phyloP scores from a whole-genome alignment of 2,888 invertebrate species.

The Epinotia brunnichana region DNA sequence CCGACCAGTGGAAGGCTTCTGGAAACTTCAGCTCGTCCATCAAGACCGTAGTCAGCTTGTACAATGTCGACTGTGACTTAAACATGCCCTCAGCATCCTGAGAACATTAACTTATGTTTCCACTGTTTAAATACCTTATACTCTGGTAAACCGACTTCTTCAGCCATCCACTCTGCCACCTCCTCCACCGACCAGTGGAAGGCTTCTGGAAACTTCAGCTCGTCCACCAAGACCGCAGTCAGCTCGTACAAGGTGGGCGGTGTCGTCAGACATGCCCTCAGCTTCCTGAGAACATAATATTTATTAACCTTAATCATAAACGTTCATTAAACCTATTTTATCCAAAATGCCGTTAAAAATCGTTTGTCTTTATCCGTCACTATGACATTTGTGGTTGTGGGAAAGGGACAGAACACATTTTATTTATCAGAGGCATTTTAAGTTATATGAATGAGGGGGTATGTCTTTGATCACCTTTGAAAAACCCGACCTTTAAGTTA shows the following conservation, averaged over 20 bases:
- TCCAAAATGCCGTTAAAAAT: too few relatives aligned
- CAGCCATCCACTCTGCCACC: conserved; percentile 80
- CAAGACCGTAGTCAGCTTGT: conserved; percentile 69
- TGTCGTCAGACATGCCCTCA: conserved; percentile 58
- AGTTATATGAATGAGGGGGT: too few relatives aligned
- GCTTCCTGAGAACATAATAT: conserved; percentile 55
- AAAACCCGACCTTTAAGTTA: too few relatives aligned
- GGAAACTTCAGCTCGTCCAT: conserved; percentile 73
- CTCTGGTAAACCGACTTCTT: conserved; percentile 73
- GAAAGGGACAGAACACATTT: too few relatives aligned
- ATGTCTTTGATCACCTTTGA: too few relatives aligned
- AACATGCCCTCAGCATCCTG: conserved; percentile 65
- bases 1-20: conserved; percentile 75
- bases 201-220: conserved; percentile 65
- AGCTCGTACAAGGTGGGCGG: conserved; percentile 74
- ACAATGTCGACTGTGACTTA: conserved; percentile 65
- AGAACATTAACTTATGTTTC: conserved; percentile 8
- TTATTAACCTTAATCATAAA: too few relatives aligned
- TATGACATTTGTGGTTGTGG: too few relatives aligned
- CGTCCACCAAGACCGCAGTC: conserved; percentile 70
- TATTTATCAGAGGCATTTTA: too few relatives aligned
- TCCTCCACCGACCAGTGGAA: conserved; percentile 76
- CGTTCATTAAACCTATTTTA: too few relatives aligned
- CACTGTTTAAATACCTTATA: conserved; percentile 59
- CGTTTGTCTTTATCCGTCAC: too few relatives aligned